Percentiles rank a stretch among this genome's conserved stretches.
These are phyloP conservation scores for Schizopygopsis pylzovi DNA, from an alignment of 2,797 vertebrate genomes.

Conservation along the genomic window DNA sequence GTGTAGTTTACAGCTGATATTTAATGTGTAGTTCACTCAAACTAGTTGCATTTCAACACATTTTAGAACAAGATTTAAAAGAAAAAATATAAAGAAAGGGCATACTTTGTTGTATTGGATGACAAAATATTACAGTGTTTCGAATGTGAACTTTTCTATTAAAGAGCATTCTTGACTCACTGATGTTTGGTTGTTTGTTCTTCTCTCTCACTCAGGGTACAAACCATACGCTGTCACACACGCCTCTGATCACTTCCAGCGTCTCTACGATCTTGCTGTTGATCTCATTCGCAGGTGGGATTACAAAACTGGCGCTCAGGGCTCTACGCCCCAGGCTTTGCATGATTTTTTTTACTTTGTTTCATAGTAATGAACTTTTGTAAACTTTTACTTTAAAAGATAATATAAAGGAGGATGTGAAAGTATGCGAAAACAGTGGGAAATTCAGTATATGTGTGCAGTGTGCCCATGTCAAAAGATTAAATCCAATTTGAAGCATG, in stretches of 20 bases:
- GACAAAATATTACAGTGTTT: not conserved
- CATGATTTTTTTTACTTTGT: not conserved
- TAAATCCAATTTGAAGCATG: not conserved
- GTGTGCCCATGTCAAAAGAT: not conserved
- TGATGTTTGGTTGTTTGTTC: not conserved
- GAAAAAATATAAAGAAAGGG: not conserved
- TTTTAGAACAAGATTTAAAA: not conserved
- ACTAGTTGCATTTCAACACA: not conserved
- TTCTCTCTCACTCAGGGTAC: constrained; percentile 80
- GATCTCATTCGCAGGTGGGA: constrained; percentile 90
- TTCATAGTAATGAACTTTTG: not conserved
- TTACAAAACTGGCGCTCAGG: not conserved
- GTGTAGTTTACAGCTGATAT: not conserved
- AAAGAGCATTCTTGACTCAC: not conserved
- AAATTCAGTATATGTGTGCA: not conserved
- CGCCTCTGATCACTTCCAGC: constrained; percentile 93
- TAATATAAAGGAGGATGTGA: not conserved
- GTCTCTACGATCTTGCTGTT: constrained; percentile 90
- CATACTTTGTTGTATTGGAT: not conserved
- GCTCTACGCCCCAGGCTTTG: not conserved
- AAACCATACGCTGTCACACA: constrained; percentile 88
- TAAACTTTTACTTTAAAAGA: not conserved
- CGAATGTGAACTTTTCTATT: not conserved
- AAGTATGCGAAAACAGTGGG: not conserved
- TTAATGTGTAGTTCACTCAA: not conserved